Conservation (phyloP, 2,888 invertebrate genomes). For the Caenorhabditis sinica region DNA sequence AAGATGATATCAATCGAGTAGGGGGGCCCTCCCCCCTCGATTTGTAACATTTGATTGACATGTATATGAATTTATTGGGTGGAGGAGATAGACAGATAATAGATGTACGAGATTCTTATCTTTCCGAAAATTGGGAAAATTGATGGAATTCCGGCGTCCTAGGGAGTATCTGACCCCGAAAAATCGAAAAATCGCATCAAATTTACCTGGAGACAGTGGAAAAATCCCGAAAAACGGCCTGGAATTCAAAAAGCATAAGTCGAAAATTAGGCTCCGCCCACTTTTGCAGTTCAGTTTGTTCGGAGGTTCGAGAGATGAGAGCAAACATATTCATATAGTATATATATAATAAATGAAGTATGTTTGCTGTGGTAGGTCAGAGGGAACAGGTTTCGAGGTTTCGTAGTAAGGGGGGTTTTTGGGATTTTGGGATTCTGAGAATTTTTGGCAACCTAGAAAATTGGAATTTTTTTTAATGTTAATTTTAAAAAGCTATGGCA, state of each 20-base stretch:
- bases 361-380: no score
- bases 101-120: not conserved
- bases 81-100: no score
- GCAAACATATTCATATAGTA: not conserved
- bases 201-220: no score
- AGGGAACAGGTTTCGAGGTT: no score
- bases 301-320: not conserved
- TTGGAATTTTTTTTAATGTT: no score
- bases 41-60: conserved; percentile 30
- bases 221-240: not conserved
- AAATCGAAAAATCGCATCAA: not conserved
- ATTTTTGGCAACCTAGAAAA: no score
- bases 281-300: not conserved
- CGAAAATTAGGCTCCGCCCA: not conserved
- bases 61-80: no score
- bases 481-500: no score
- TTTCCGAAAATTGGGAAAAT: not conserved
- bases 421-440: no score
- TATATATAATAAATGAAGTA: no score
- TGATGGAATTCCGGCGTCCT: not conserved
- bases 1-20: conserved; percentile 14
- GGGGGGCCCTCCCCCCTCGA: not conserved
- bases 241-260: no score
- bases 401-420: no score
- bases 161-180: not conserved